Evolutionary conservation across 2,113 vertebrate genomes (phyloP).

Genomic region (Arvicanthis niloticus): DNA sequence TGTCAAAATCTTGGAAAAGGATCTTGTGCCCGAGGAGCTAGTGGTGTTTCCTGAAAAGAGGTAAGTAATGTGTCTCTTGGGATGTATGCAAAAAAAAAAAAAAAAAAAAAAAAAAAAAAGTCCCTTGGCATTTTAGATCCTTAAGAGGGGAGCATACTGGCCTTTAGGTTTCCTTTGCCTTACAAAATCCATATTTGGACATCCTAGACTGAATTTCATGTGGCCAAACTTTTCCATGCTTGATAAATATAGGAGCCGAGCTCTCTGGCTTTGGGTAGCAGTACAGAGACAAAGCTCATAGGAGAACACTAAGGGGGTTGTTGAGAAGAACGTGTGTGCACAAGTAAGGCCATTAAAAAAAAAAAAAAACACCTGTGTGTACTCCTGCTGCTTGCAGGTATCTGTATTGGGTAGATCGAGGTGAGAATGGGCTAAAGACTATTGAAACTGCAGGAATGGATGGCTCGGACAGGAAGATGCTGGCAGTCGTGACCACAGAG

Average conservation of each 20-base stretch:
- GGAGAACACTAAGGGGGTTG: neutral
- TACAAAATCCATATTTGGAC: neutral
- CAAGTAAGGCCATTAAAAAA: rapidly evolving
- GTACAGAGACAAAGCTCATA: rapidly evolving
- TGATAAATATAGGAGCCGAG: neutral
- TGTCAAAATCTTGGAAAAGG: conserved; percentile 89
- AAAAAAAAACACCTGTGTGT: neutral
- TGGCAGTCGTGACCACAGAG: conserved; percentile 89
- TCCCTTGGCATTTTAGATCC: neutral
- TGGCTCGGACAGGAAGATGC: conserved; percentile 87
- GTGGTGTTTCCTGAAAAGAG: conserved; percentile 90
- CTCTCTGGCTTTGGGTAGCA: neutral
- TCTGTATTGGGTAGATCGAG: conserved; percentile 93
- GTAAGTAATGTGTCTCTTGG: conserved; percentile 76
- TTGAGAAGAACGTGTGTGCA: rapidly evolving
- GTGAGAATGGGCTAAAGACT: conserved; percentile 83
- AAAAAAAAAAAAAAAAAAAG: neutral
- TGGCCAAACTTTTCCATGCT: neutral
- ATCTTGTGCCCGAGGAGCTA: conserved; percentile 90
- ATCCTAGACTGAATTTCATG: neutral
- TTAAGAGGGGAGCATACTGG: neutral
- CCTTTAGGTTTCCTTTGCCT: neutral
- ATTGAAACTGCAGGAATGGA: conserved; percentile 94
- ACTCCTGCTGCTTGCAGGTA: conserved; percentile 81
- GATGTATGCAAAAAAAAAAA: neutral